Evolutionary conservation across 2,113 vertebrate species (phyloP), one percentile per base, ranked within the genome.

Genomic region (Anguilla japonica): DNA sequence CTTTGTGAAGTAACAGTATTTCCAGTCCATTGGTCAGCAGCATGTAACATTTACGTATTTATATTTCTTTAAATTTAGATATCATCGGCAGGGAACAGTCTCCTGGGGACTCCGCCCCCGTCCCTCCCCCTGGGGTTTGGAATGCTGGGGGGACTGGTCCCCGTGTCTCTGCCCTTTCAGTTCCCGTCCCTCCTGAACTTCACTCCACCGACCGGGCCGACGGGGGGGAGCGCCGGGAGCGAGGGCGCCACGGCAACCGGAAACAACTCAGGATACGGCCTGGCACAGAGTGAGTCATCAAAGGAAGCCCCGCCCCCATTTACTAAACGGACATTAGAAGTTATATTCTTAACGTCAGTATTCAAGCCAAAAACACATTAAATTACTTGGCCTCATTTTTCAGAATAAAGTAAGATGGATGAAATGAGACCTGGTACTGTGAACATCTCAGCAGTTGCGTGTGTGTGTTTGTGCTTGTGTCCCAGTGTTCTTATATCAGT

Each of bases 121-220:
- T 95, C 97, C 93, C 97, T 98, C 89, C 97, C 98, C 80, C 96
- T 99, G 92, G 97, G 97, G 53, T 99, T 97, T 88, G 97, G 98
- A 92, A 99, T 99, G 97, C 95, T 99, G 94, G 97, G 98, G 86
- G 97, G 98, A 86, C 96, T 99, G 95, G 98, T 99, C 92, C 98
- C 98, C 71, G 98, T 98, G 84, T 98, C 97, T 79, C 95, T 99
- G 93, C 97, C 98, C 93, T 99, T 98, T 95, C 98, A 98, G 95
- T 99, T 98, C 95, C 97, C 98, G 81, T 91, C 96, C 89, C 95
- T 99, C 88, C 96, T 99, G 63, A 97, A 96, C 94, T 97, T 97
- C 94, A 92, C 96, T 89, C 92, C 96, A n/a, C 95, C 97, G 5
- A 67, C 18, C 93, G 93, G 95, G 95, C 96, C 94, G 87, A 93